These are phyloP conservation scores for Psophia crepitans DNA, from an alignment of 2,113 vertebrate species.

Conservation along the genomic window DNA sequence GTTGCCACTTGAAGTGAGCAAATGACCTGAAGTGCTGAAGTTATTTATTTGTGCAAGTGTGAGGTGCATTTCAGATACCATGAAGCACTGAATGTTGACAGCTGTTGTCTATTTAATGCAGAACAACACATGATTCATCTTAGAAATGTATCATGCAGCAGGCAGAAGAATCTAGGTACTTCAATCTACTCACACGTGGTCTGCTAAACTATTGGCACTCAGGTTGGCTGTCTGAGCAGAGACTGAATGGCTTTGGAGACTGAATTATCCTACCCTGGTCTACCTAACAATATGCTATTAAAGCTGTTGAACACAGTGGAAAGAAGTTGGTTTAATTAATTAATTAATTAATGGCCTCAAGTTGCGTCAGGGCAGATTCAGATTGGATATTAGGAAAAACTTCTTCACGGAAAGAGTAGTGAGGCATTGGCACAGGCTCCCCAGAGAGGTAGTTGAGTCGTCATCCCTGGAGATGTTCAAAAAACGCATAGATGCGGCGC, in stretches of 20 bases:
- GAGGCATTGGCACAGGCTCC: too few species aligned
- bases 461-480: too few species aligned
- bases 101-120: background rate
- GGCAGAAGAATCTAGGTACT: background rate
- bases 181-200: background rate
- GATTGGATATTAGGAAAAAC: too few species aligned
- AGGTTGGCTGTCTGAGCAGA: background rate
- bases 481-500: too few species aligned
- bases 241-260: background rate
- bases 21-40: background rate
- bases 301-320: background rate
- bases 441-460: too few species aligned
- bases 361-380: too few species aligned
- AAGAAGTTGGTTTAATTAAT: background rate
- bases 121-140: background rate
- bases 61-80: background rate
- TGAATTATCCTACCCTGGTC: background rate
- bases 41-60: background rate
- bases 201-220: background rate
- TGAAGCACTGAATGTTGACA: background rate
- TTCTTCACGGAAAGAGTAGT: too few species aligned
- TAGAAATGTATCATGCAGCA: background rate
- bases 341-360: too few species aligned
- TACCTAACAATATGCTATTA: background rate
- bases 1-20: background rate